Evolutionary conservation across 2,113 vertebrate species (phyloP), one percentile per base, ranked within the genome.

Genomic region (Chloropsis cyanopogon): DNA sequence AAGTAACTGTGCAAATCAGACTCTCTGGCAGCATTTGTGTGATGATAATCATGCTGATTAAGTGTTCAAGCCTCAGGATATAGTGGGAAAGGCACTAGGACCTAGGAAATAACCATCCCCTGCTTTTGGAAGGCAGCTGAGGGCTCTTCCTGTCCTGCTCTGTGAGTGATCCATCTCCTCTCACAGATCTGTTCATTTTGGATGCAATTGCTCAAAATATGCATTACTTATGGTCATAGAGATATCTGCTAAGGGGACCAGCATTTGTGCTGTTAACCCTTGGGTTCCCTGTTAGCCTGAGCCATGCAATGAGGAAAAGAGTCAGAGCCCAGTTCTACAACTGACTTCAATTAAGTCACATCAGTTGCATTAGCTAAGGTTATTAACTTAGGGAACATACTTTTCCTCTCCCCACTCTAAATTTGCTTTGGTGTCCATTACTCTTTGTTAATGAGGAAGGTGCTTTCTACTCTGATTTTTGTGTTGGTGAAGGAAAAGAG

Each of bases 101-200:
- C 96, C 95, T 82, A 61, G 76, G 60, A 96, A 95, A 96, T 65
- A 92, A 84, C 25, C 72, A 73, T 64, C n/a, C 68, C 47, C 4
- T 69, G 83, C 68, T 86, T 93, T 94, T 96, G 84, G 96, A 96
- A 95, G 87, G 70, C 94, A 95, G 96, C 95, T 95, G 93, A 92
- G 78, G 71, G 84, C 92, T 91, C 90, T 96, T 96, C 95, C 94
- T 95, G 92, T 94, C 93, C 96, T 96, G 91, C 91, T 83, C 37
- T 81, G 78, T 66, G 88, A 96, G 85, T 60, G 94, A 97, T 93
- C 92, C 86, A 68, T 94, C 84, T 95, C 79, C 76, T 66, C 84
- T 90, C 93, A 81, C 78, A 92, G 88, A 90, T 92, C 82, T 92
- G 92, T 71, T 95, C 95, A n/a, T 93, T 95, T 91, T 93, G 94